Conservation (phyloP, 2,113 vertebrate species). For the Eurystomus gularis region DNA sequence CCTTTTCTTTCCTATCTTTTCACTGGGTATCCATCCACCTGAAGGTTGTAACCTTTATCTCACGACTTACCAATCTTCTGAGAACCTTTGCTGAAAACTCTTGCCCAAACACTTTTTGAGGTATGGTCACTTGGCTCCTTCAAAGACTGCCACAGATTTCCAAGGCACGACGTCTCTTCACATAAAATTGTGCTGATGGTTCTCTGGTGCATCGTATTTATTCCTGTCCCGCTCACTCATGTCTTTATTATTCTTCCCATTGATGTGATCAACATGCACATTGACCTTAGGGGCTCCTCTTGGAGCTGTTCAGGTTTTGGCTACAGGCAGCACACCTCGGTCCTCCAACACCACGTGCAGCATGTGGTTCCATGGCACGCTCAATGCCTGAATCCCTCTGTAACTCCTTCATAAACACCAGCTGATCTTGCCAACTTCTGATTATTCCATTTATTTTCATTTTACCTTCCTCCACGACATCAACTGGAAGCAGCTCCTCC, state of each 20-base stretch:
- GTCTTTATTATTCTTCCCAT: background rate
- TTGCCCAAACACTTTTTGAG: background rate
- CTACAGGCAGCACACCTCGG: accelerated
- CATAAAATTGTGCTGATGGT: background rate
- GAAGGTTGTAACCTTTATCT: background rate
- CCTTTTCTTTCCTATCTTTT: background rate
- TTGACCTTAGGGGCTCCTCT: background rate
- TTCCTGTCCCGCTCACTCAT: background rate
- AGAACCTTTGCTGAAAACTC: background rate
- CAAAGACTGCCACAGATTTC: background rate
- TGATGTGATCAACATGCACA: background rate
- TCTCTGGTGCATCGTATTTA: accelerated
- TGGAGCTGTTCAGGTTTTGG: background rate
- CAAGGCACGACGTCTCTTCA: accelerated
- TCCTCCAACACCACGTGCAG: accelerated
- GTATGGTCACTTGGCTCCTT: background rate
- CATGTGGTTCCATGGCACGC: accelerated
- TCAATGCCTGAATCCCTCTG: accelerated
- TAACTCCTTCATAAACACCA: background rate
- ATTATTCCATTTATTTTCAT: background rate
- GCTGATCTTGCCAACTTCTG: background rate
- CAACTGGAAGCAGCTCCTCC: background rate
- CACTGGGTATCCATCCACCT: background rate
- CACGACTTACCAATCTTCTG: background rate
- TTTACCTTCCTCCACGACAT: background rate